Evolutionary conservation across 1,140 invertebrate species (phyloP), one percentile per base, ranked within the genome.

Genomic region (Zaprionus tsacasi): DNA sequence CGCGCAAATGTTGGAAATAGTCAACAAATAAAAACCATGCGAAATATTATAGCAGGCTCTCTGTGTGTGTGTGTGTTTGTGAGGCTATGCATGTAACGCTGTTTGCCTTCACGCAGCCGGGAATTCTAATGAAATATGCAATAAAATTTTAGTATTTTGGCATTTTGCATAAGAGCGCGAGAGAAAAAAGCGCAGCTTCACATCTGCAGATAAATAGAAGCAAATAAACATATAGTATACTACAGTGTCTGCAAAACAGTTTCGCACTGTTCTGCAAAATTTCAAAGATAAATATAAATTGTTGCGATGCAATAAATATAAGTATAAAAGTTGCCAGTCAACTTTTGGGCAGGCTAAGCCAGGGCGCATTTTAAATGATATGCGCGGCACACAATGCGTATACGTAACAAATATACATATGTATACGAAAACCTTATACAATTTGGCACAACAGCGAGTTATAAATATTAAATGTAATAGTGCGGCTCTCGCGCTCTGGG

Each of bases 61-160:
- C 70, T 54, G 69, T 48, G 10, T 33, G 38, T 64, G 58, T 66
- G 63, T 54, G 69, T 48, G 10, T 33, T 35, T 52, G 59, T n/a
- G 38, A 17, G 58, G 25, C 8, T 56, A 40, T 35, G 38, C 2
- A 21, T 48, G 17, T 45, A 72, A 60, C 40, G 15, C 43, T 78
- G 57, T 86, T 87, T 88, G 80, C 79, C 70, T 88, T 78, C 75
- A 83, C 57, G 76, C 76, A 72, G 58, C 40, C 81, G 5, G 78
- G 83, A 83, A 88, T 73, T 88, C 81, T 88, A 88, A 88, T 88
- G 83, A 88, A 88, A 88, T 88, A 88, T 88, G 83, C 81, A 88
- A 88, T 88, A 88, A 89, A 88, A 88, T 88, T 83, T 83, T 66
- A 87, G 80, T 87, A 48, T 87, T 45, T 88, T 87, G 66, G 56